A percentile compares a stretch with the other conserved stretches of the same genome.
Evolutionary conservation across 2,797 vertebrate species (phyloP).

Genomic region (Etheostoma nigrum): DNA sequence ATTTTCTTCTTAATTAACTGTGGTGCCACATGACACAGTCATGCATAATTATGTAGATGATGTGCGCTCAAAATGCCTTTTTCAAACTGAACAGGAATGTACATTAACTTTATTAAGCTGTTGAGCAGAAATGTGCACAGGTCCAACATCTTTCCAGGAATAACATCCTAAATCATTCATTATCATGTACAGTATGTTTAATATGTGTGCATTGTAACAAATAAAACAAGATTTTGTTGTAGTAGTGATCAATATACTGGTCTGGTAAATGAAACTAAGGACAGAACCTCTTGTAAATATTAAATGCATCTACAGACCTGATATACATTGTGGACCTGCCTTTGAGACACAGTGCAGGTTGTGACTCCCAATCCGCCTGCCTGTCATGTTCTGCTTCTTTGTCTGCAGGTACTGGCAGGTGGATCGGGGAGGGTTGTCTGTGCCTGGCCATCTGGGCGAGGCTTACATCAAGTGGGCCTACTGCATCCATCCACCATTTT

Average conservation of each 20-base stretch:
- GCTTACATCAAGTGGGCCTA: too few relatives aligned
- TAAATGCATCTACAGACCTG: too few relatives aligned
- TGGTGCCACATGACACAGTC: background rate
- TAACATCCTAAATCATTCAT: background rate
- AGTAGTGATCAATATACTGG: background rate
- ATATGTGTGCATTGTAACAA: slow-evolving; percentile 7
- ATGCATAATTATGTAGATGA: background rate
- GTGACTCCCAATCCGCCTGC: too few relatives aligned
- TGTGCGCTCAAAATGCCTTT: background rate
- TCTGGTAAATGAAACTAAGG: too few relatives aligned
- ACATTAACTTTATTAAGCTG: background rate
- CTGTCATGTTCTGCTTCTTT: too few relatives aligned
- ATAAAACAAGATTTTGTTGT: slow-evolving; percentile 24
- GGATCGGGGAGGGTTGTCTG: too few relatives aligned
- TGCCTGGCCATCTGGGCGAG: too few relatives aligned
- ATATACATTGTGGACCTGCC: too few relatives aligned
- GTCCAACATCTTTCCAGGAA: too few relatives aligned
- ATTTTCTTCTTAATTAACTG: slow-evolving; percentile 7
- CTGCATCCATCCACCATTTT: too few relatives aligned
- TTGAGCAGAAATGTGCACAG: background rate
- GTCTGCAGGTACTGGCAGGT: too few relatives aligned
- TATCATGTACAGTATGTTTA: background rate
- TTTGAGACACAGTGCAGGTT: background rate
- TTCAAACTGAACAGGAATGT: background rate
- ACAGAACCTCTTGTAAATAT: too few relatives aligned